Conservation (phyloP, 2,888 invertebrate species). For the Balanococcus diminutus region DNA sequence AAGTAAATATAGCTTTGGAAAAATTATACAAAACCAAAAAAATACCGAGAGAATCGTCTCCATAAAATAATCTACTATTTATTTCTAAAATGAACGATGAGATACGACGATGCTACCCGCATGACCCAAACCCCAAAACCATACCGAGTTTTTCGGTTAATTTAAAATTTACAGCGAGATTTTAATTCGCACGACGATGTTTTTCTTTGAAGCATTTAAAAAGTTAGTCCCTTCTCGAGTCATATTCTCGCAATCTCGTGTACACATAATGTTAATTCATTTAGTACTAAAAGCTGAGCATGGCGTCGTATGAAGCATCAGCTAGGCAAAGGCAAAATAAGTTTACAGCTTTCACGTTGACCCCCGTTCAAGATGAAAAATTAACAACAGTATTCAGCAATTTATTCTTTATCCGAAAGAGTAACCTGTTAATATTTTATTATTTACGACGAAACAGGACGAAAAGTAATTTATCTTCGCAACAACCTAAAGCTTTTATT, state of each 20-base stretch:
- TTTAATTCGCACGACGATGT: background rate
- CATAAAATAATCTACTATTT: too few species aligned
- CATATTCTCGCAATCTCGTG: background rate
- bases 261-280: background rate
- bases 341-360: background rate
- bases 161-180: background rate
- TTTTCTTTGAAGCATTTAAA: conserved; percentile 4
- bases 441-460: conserved; percentile 22
- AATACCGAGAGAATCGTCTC: background rate
- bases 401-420: conserved; percentile 11
- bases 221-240: background rate
- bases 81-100: too few species aligned
- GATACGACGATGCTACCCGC: too few species aligned
- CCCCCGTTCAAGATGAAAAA: conserved; percentile 4
- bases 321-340: background rate
- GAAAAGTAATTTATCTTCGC: conserved; percentile 26
- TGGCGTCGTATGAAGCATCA: background rate
- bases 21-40: background rate
- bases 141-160: background rate
- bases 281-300: background rate
- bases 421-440: conserved; percentile 35
- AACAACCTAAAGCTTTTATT: conserved; percentile 13
- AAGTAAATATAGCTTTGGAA: background rate
- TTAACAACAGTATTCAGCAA: conserved; percentile 9
- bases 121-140: too few species aligned